Evolutionary conservation across 1,140 invertebrate genomes (phyloP).

Genomic region (Xylocopa sonorina): DNA sequence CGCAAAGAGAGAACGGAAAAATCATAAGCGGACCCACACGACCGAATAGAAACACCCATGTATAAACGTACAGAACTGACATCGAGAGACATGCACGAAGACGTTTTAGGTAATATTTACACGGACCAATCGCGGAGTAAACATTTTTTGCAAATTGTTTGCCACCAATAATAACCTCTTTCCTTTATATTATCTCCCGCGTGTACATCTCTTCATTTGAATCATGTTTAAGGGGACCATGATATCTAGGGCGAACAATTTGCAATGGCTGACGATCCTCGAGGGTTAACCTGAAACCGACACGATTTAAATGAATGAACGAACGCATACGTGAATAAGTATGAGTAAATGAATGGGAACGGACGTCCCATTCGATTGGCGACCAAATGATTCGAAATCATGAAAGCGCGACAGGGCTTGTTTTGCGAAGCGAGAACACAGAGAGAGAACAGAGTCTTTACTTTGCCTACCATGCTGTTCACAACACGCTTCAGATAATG

Average conservation of each 20-base stretch:
- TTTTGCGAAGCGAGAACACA: constrained; percentile 54
- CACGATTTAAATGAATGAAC: neutral
- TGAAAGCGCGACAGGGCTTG: constrained; percentile 47
- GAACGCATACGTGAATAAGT: constrained; percentile 16
- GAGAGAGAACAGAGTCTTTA: constrained; percentile 51
- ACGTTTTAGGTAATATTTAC: constrained; percentile 48
- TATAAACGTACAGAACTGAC: constrained; percentile 58
- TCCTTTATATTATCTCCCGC: constrained; percentile 1
- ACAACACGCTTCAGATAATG: constrained; percentile 57
- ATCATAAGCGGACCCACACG: constrained; percentile 37
- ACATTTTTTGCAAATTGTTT: constrained; percentile 13
- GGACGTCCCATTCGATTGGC: constrained; percentile 22
- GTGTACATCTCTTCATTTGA: neutral
- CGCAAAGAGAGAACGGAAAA: constrained; percentile 48
- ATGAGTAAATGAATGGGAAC: constrained; percentile 48
- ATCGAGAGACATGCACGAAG: constrained; percentile 64
- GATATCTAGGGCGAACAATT: constrained; percentile 1
- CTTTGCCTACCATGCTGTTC: constrained; percentile 63
- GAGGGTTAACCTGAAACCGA: constrained; percentile 16
- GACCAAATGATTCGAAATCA: constrained; percentile 35
- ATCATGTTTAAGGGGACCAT: neutral
- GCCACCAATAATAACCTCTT: neutral
- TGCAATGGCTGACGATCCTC: constrained; percentile 8
- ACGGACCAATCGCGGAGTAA: neutral
- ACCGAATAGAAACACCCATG: constrained; percentile 14